These are phyloP conservation scores for Pelodiscus sinensis DNA, from an alignment of 2,113 vertebrate species.

Conservation along the genomic window DNA sequence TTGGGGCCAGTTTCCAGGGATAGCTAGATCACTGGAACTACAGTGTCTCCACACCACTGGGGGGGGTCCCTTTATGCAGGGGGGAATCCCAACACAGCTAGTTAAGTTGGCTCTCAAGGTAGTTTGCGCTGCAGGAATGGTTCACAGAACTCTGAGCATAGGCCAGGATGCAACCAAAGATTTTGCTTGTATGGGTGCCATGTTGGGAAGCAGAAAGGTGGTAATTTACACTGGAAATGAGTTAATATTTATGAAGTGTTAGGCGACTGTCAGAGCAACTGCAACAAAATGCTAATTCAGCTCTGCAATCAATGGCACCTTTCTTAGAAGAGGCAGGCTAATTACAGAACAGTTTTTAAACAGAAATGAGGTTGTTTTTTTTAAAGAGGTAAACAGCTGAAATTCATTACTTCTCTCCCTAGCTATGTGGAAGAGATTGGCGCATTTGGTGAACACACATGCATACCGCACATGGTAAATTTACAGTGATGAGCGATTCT, in stretches of 20 bases:
- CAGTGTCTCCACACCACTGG: not conserved
- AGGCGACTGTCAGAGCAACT: not conserved
- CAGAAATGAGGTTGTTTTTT: not conserved
- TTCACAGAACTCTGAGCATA: not conserved
- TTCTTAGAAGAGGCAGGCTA: slow-evolving; percentile 6
- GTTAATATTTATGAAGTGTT: slow-evolving; percentile 7
- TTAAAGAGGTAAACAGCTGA: slow-evolving; percentile 36
- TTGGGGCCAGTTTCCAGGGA: not conserved
- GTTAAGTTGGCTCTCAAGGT: not conserved
- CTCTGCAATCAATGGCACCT: slow-evolving; percentile 44
- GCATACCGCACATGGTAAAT: not conserved
- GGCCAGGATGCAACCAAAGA: not conserved
- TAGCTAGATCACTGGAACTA: not conserved
- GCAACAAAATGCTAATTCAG: slow-evolving; percentile 40
- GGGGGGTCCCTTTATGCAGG: not conserved
- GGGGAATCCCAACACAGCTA: not conserved
- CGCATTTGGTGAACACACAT: accelerated
- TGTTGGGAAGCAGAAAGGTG: not conserved
- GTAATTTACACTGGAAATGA: slow-evolving; percentile 31
- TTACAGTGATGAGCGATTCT: not conserved
- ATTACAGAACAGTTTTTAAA: not conserved
- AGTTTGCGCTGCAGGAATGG: accelerated
- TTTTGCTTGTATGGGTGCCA: not conserved
- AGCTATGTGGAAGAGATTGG: not conserved
- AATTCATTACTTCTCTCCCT: not conserved